Evolutionary conservation across 2,113 vertebrate species (phyloP).

Genomic region (Labeo catla): DNA sequence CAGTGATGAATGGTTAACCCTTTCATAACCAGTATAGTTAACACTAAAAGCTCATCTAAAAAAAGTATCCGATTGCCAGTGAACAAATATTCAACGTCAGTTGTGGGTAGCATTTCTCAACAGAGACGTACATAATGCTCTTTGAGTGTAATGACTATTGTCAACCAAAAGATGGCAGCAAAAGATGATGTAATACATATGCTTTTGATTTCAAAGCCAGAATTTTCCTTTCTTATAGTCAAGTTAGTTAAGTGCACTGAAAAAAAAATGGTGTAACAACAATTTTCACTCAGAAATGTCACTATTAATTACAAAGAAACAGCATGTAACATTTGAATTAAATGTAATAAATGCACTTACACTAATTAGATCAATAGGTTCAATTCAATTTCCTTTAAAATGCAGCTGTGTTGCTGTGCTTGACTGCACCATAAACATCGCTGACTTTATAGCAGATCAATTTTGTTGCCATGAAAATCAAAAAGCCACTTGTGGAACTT

Average conservation of each 20-base stretch:
- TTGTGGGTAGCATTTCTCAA: not conserved
- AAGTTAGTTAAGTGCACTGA: not conserved
- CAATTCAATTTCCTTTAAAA: not conserved
- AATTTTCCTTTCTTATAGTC: not conserved
- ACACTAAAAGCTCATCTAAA: not conserved
- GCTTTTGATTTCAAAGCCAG: not conserved
- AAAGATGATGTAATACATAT: slow-evolving; percentile 6
- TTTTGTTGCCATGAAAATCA: not conserved
- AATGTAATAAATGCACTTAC: not conserved
- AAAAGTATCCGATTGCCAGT: not conserved
- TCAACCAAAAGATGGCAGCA: slow-evolving; percentile 24
- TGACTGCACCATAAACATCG: not conserved
- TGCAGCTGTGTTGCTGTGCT: not conserved
- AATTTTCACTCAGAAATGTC: not conserved
- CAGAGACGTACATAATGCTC: not conserved
- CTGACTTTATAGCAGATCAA: not conserved
- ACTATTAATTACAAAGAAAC: not conserved
- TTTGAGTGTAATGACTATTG: not conserved
- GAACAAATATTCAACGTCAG: not conserved
- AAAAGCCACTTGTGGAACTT: not conserved
- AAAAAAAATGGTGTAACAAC: not conserved
- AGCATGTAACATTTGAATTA: not conserved
- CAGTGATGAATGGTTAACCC: slow-evolving; percentile 3
- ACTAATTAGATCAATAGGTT: not conserved
- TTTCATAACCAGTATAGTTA: not conserved